Percentiles rank a stretch among this genome's conserved stretches.
phyloP scores from a whole-genome alignment of 1,140 invertebrate genomes.

The Drosophila sp. region DNA sequence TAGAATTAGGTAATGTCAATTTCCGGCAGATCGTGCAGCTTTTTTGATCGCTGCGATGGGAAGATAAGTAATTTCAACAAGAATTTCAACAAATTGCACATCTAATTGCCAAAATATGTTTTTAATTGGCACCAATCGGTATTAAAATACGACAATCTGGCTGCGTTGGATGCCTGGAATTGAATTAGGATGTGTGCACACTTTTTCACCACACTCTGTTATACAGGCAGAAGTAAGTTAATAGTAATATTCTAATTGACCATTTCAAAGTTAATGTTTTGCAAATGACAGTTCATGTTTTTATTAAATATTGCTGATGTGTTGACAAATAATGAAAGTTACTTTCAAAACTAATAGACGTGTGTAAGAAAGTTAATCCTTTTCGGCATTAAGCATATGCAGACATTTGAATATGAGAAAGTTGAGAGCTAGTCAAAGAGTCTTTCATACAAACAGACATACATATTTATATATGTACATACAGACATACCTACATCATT shows the following conservation, averaged over 20 bases:
- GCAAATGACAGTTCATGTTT: neutral
- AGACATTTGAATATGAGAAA: constrained; percentile 25
- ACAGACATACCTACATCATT: neutral
- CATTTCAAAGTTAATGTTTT: neutral
- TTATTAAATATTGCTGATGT: constrained; percentile 2
- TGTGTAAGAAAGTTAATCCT: constrained; percentile 30
- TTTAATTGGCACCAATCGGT: neutral
- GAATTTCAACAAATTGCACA: neutral
- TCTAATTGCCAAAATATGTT: neutral
- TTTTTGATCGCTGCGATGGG: neutral
- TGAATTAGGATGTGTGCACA: neutral
- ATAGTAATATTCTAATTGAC: neutral
- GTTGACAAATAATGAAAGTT: constrained; percentile 26
- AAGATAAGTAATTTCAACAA: neutral
- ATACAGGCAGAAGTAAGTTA: neutral
- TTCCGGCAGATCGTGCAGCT: constrained; percentile 6
- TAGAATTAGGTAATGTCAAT: constrained; percentile 1
- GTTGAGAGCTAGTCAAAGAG: constrained; percentile 4
- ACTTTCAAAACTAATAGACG: constrained; percentile 20
- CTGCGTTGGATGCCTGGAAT: neutral
- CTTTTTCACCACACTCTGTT: neutral
- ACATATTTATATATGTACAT: neutral
- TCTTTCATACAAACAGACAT: neutral
- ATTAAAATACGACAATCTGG: neutral
- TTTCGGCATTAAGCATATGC: constrained; percentile 22